A percentile compares a stretch with the other conserved stretches of the same genome.
phyloP scores from a whole-genome alignment of 2,888 invertebrate species.

The Autographa gamma region DNA sequence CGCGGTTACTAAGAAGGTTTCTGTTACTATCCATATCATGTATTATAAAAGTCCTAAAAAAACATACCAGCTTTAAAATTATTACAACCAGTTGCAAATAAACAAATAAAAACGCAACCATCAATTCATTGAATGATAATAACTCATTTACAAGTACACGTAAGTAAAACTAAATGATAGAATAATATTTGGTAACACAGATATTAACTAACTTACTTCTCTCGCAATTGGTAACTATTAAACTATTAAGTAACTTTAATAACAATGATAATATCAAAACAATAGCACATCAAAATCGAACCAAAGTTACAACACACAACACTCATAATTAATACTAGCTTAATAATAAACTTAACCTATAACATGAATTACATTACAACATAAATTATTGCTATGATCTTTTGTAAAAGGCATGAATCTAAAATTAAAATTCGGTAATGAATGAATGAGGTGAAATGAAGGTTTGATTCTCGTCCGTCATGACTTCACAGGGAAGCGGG shows the following conservation, averaged over 20 bases:
- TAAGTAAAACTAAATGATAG: constrained; percentile 45
- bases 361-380: not conserved
- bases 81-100: constrained; percentile 9
- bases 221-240: constrained; percentile 55
- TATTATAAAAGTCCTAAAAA: constrained; percentile 14
- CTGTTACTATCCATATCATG: not conserved
- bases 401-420: not conserved
- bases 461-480: not conserved
- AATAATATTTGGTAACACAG: constrained; percentile 65
- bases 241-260: constrained; percentile 33
- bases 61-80: constrained; percentile 8
- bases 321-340: not conserved
- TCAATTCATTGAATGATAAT: constrained; percentile 16
- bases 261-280: constrained; percentile 42
- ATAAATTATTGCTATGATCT: not conserved
- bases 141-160: constrained; percentile 24
- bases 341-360: not conserved
- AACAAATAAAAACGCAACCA: constrained; percentile 39
- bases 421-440: not conserved
- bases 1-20: not conserved
- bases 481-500: not conserved
- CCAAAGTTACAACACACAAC: constrained; percentile 14
- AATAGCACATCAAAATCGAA: constrained; percentile 26
- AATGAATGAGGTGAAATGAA: not conserved
- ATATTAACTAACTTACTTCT: constrained; percentile 35